Evolutionary conservation across 2,113 vertebrate genomes (phyloP).

Genomic region (Aspidoscelis tigris): DNA sequence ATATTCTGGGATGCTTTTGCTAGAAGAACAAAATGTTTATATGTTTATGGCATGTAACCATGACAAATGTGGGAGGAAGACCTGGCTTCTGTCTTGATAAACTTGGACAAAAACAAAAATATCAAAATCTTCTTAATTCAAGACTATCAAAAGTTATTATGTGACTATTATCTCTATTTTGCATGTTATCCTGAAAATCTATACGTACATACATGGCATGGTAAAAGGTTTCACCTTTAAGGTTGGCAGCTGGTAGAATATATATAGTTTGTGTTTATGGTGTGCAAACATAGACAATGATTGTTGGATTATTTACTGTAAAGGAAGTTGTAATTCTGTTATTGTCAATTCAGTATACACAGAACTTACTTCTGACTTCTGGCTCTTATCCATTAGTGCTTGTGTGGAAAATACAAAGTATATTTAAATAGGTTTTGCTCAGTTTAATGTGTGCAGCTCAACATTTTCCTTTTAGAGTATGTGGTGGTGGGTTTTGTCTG

Average conservation of each 20-base stretch:
- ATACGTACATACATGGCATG: neutral
- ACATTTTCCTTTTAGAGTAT: neutral
- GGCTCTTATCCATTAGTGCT: neutral
- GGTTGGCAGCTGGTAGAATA: neutral
- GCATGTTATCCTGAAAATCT: neutral
- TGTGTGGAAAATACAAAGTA: neutral
- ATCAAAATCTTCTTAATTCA: constrained; percentile 1
- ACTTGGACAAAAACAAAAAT: constrained; percentile 15
- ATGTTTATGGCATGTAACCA: constrained; percentile 40
- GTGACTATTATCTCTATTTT: neutral
- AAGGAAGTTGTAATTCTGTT: neutral
- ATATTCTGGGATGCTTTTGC: constrained; percentile 36
- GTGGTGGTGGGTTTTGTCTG: neutral
- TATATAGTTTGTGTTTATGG: neutral
- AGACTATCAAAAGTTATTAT: neutral
- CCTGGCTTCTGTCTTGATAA: constrained; percentile 18
- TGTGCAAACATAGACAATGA: neutral
- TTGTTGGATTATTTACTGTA: neutral
- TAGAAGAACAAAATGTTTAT: constrained; percentile 40
- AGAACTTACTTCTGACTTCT: neutral
- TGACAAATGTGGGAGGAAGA: constrained; percentile 38
- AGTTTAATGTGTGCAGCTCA: neutral
- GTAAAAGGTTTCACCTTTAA: neutral
- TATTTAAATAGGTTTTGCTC: neutral
- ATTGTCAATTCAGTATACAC: neutral